A percentile compares a stretch with the other conserved stretches of the same genome.
Conservation (phyloP, 2,113 vertebrate genomes). For the Myocastor coypus region DNA sequence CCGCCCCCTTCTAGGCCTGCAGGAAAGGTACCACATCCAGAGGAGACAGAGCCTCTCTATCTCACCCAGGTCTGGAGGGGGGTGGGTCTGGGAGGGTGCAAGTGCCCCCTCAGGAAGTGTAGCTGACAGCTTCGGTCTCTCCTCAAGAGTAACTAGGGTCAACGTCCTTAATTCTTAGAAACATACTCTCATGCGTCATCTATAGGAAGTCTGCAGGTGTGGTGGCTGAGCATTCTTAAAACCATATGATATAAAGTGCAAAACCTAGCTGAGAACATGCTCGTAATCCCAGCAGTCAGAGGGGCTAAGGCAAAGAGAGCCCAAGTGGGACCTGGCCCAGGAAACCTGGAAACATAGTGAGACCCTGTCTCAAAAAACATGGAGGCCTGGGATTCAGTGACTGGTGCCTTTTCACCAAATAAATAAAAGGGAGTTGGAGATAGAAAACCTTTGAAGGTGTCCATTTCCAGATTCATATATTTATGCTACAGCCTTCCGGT, state of each 20-base stretch:
- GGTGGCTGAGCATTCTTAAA: conserved; percentile 18
- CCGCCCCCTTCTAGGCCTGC: neutral
- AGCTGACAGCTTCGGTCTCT: neutral
- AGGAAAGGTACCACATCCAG: neutral
- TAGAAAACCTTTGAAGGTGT: neutral
- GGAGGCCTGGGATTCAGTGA: neutral
- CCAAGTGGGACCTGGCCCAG: neutral
- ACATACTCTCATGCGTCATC: neutral
- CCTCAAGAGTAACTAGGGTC: neutral
- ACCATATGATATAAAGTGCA: neutral
- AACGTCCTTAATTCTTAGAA: conserved; percentile 2
- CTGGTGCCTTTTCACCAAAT: neutral
- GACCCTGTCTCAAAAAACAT: neutral
- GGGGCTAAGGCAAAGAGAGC: neutral
- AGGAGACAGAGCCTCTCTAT: neutral
- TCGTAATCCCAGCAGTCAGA: neutral
- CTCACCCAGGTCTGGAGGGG: neutral
- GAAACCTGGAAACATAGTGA: neutral
- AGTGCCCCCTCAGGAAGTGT: neutral
- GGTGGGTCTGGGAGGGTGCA: neutral
- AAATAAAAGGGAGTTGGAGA: neutral
- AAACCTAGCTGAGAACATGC: neutral
- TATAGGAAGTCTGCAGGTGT: neutral
- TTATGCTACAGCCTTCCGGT: neutral
- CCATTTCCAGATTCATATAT: neutral